Evolutionary conservation across 2,888 invertebrate genomes (phyloP).

Genomic region (Sesamia inferens): DNA sequence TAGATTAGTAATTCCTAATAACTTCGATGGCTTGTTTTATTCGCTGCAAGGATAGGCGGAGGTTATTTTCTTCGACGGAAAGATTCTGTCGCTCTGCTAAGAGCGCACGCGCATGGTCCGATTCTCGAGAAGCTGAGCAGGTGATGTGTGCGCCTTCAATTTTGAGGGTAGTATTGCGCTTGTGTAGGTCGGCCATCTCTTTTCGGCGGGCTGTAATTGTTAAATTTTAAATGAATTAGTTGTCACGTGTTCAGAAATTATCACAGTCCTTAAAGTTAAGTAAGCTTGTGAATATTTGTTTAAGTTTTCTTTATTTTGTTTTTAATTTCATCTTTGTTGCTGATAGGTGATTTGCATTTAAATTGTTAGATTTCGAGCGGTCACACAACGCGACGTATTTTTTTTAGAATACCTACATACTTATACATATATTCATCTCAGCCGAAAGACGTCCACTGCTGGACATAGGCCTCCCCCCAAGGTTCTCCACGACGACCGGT

Average conservation of each 20-base stretch:
- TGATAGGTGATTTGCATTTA: no score
- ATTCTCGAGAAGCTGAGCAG: constrained; percentile 82
- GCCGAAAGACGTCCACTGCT: no score
- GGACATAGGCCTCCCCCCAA: no score
- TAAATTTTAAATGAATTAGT: background rate
- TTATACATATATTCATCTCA: no score
- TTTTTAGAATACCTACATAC: no score
- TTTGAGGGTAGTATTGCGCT: constrained; percentile 84
- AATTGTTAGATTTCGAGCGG: no score
- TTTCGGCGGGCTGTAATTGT: constrained; percentile 85
- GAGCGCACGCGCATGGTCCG: constrained; percentile 80
- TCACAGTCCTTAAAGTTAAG: background rate
- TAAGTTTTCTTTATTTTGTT: no score
- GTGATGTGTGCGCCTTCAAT: constrained; percentile 87
- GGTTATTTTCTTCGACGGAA: constrained; percentile 74
- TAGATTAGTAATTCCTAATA: constrained; percentile 62
- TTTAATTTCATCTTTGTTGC: no score
- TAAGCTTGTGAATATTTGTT: background rate
- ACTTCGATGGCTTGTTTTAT: constrained; percentile 74
- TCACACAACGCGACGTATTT: no score
- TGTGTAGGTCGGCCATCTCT: constrained; percentile 84
- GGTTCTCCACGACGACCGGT: no score
- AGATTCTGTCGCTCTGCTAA: constrained; percentile 80
- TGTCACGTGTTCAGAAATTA: background rate
- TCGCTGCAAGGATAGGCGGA: constrained; percentile 72